Evolutionary conservation across 2,797 vertebrate genomes (phyloP), one percentile per base, ranked within the genome.

Genomic region (Acipenser transmontanus): DNA sequence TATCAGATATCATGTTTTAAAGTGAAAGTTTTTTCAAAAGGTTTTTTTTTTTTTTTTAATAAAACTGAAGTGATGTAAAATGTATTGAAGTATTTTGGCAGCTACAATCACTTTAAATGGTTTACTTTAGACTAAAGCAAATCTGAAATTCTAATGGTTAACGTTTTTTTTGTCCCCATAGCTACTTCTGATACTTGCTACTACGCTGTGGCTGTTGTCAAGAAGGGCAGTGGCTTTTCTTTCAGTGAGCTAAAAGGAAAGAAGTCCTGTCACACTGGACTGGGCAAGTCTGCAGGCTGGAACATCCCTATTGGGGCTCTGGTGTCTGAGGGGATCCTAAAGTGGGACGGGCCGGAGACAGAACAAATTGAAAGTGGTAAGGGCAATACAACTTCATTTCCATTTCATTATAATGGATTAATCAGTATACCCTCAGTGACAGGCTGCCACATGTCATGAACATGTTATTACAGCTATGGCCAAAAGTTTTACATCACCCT

Each of bases 191-290:
- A 86, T 0, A 91, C 83, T 12, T 86, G 75, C 61, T 96, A 95
- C 79, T 91, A 85, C 0, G 90, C 93, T 0, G 92, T 99, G 51
- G 97, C 94, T 0, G 85, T 97, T 0, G 96, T 74, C 57, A 96
- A 91, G 82, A 92, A 82, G 73, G 80, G 13, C 67, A 78, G 81
- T 0, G 0, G 0, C 0, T 89, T 94, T 76, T 74, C 50, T 0
- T 51, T 97, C 56, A 67, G 6, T 0, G 59, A 90, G 0, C 77
- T 99, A 47, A 0, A 0, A 10, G 91, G 92, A 65, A 98, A 90
- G 81, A 94, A 80, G 66, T 91, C 93, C 1, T 99, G 97, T 73
- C 96, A 99, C 86, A 94, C 95, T 0, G 94, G 93, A 57, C 69
- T 93, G 49, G 86, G 85, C 56, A 89, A 89, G 72, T 90, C 93